phyloP scores from a whole-genome alignment of 2,113 vertebrate genomes.

The Ageneiosus marmoratus region DNA sequence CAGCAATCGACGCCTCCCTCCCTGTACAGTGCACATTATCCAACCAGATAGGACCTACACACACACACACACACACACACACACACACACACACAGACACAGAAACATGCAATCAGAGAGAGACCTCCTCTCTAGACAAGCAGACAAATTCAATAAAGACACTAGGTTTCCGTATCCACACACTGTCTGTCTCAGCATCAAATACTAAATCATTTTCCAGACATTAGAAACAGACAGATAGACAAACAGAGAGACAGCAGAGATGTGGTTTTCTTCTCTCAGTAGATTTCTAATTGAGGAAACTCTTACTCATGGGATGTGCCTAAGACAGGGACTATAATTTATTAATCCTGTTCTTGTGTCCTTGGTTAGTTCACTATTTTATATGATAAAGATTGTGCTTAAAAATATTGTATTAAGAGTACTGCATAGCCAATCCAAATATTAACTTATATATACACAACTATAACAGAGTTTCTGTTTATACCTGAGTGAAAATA shows the following conservation, averaged over 20 bases:
- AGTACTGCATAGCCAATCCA: background rate
- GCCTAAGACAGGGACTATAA: background rate
- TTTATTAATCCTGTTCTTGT: background rate
- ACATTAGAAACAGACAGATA: slow-evolving; percentile 47
- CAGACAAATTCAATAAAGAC: background rate
- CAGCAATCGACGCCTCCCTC: slow-evolving; percentile 78
- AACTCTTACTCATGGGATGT: background rate
- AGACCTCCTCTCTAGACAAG: background rate
- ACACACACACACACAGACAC: slow-evolving; percentile 38
- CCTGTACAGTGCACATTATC: slow-evolving; percentile 91
- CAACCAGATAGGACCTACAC: slow-evolving; percentile 87
- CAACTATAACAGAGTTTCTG: background rate
- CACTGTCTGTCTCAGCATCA: slow-evolving; percentile 46
- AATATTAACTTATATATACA: background rate
- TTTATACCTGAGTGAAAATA: background rate
- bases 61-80: slow-evolving; percentile 31
- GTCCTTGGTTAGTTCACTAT: background rate
- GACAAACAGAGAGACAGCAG: slow-evolving; percentile 32
- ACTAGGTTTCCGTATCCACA: background rate
- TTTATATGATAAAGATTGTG: background rate
- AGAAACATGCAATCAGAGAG: background rate
- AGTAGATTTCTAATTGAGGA: background rate
- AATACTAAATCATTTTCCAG: slow-evolving; percentile 56
- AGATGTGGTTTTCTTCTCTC: background rate
- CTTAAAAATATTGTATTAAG: background rate